These are phyloP conservation scores for Thera britannica DNA, from an alignment of 2,888 invertebrate genomes.

Conservation along the genomic window DNA sequence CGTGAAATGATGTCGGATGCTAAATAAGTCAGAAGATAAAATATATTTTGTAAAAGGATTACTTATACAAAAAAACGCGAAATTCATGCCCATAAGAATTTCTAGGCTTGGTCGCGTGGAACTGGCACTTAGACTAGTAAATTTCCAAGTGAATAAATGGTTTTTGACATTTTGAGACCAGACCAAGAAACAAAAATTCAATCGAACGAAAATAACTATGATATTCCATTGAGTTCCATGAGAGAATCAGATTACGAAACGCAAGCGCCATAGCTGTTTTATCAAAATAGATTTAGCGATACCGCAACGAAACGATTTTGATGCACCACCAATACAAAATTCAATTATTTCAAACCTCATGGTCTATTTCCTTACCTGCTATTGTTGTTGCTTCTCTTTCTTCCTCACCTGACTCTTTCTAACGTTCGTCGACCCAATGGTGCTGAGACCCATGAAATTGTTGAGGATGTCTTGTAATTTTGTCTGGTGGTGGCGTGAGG, in stretches of 20 bases:
- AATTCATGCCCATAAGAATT: too few relatives aligned
- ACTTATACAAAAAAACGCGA: too few relatives aligned
- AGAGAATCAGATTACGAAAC: neutral
- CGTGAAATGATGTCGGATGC: too few relatives aligned
- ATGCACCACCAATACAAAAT: slow-evolving; percentile 40
- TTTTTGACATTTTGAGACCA: too few relatives aligned
- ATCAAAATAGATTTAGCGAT: slow-evolving; percentile 34
- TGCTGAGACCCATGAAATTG: slow-evolving; percentile 23
- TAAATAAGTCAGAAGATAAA: too few relatives aligned
- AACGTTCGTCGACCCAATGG: slow-evolving; percentile 47
- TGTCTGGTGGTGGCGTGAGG: slow-evolving; percentile 26
- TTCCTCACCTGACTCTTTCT: slow-evolving; percentile 18
- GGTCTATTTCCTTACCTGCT: slow-evolving; percentile 61
- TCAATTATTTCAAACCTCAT: slow-evolving; percentile 41
- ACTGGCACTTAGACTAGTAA: too few relatives aligned
- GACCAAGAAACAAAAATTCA: too few relatives aligned
- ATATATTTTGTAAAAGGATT: too few relatives aligned
- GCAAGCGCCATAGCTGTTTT: slow-evolving; percentile 14
- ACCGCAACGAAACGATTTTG: slow-evolving; percentile 36
- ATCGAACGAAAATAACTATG: neutral
- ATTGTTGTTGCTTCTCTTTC: slow-evolving; percentile 58
- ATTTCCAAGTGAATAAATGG: too few relatives aligned
- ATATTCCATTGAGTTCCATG: neutral
- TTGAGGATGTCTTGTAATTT: slow-evolving; percentile 19
- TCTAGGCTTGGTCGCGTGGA: too few relatives aligned